A percentile compares a stretch with the other conserved stretches of the same genome.
These are phyloP conservation scores for Nasonia longicornis DNA, from an alignment of 1,140 invertebrate species.

Conservation along the genomic window DNA sequence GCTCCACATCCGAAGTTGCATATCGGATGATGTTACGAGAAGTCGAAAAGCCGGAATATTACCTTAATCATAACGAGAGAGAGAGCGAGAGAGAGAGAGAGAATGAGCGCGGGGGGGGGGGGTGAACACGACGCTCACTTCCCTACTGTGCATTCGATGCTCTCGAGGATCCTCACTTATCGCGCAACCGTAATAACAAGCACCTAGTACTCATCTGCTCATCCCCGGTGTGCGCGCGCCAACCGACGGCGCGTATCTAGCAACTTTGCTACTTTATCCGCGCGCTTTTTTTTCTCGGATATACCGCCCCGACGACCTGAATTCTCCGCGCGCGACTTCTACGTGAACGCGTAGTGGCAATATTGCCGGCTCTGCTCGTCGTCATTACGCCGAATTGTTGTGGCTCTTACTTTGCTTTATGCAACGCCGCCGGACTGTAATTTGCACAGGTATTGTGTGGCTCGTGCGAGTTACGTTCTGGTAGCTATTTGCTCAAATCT, in stretches of 20 bases:
- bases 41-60: conserved; percentile 36
- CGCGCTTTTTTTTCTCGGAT: neutral
- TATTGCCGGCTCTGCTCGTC: neutral
- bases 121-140: conserved; percentile 42
- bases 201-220: conserved; percentile 47
- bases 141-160: conserved; percentile 49
- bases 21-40: conserved; percentile 16
- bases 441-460: neutral
- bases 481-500: too few species aligned
- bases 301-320: neutral
- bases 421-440: neutral
- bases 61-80: conserved; percentile 59
- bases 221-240: neutral
- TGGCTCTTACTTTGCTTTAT: neutral
- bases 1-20: neutral
- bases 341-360: too few species aligned
- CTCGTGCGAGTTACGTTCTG: too few species aligned
- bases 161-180: conserved; percentile 61
- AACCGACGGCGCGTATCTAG: neutral
- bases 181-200: conserved; percentile 63
- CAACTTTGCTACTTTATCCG: conserved; percentile 19
- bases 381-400: neutral
- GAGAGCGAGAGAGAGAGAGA: neutral
- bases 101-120: neutral
- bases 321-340: neutral